Evolutionary conservation across 23 tunicate species (phyloP), one percentile per base, ranked within the genome.

Genomic region (Styela plicata): DNA sequence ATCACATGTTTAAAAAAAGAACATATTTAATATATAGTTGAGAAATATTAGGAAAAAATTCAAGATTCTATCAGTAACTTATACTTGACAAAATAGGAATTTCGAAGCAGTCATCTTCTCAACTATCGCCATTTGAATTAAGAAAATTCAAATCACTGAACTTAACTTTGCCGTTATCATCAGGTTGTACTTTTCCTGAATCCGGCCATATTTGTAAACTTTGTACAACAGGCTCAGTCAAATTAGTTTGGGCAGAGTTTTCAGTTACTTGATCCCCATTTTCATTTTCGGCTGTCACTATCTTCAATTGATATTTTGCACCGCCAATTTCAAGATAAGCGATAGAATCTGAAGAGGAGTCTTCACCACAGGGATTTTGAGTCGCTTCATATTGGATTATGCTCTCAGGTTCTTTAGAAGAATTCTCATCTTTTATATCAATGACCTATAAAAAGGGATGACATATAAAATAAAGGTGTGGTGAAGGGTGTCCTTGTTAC

Each of bases 251-350:
- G 18, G 30, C 19, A 22, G 30, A 22, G 24, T 67, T 67, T 22
- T 67, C 71, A 67, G 71, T 36, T 24, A 76, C 10, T 52, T 53
- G 65, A 21, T 76, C 66, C 32, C 22, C 81, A 25, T 53, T 53
- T 28, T 76, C 81, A 2, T 44, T 76, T 29, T 76, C 81, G 25
- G 81, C 64, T 27, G 53, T 22, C 10, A 76, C 81, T 19, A 76
- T 76, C 24, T 76, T 76, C 0, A 76, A 44, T 53, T 76, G 81
- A 53, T 76, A 76, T n/a, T 76, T 76, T 28, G 81, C 81, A 13
- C 81, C 81, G 22, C 81, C 81, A 10, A 76, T 76, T 76, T 76
- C 81, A 36, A 76, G 66, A 44, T 76, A 76, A 27, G 81, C 81
- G 66, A 76, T 53, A 20, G 81, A 76, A 53, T 76, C 81, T 27